phyloP scores from a whole-genome alignment of 2,797 vertebrate species.

The Brachyrhaphis roseni region DNA sequence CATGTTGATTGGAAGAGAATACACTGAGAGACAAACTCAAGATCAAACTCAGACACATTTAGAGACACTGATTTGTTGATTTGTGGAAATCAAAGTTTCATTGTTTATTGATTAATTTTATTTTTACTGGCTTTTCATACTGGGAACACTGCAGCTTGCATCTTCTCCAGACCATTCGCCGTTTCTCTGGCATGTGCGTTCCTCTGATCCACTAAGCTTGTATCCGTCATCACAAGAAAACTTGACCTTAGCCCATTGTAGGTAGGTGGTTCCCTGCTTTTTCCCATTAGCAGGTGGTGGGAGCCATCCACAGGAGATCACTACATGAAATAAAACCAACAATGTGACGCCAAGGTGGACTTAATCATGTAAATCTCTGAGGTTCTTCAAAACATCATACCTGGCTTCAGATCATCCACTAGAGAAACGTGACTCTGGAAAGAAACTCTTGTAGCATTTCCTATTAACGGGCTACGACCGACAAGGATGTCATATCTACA shows the following conservation, averaged over 20 bases:
- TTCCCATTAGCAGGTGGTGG: constrained; percentile 68
- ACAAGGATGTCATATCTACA: constrained; percentile 84
- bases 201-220: constrained; percentile 56
- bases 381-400: constrained; percentile 20
- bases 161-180: constrained; percentile 74
- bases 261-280: constrained; percentile 73
- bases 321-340: constrained; percentile 40
- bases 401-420: constrained; percentile 60
- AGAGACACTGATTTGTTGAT: constrained; percentile 27
- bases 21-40: not conserved
- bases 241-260: constrained; percentile 63
- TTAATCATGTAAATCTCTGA: not conserved
- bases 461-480: constrained; percentile 80
- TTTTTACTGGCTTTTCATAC: constrained; percentile 47
- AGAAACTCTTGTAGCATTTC: constrained; percentile 79
- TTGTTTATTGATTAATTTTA: constrained; percentile 34
- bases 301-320: constrained; percentile 75
- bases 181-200: constrained; percentile 56
- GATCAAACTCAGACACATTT: constrained; percentile 9
- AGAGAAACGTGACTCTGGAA: constrained; percentile 77
- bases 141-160: constrained; percentile 53
- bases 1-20: constrained; percentile 2
- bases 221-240: constrained; percentile 66
- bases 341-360: not conserved
- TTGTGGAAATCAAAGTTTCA: constrained; percentile 23